Evolutionary conservation across 1,140 invertebrate genomes (phyloP), one percentile per base, ranked within the genome.

Genomic region (Solenopsis fugax): DNA sequence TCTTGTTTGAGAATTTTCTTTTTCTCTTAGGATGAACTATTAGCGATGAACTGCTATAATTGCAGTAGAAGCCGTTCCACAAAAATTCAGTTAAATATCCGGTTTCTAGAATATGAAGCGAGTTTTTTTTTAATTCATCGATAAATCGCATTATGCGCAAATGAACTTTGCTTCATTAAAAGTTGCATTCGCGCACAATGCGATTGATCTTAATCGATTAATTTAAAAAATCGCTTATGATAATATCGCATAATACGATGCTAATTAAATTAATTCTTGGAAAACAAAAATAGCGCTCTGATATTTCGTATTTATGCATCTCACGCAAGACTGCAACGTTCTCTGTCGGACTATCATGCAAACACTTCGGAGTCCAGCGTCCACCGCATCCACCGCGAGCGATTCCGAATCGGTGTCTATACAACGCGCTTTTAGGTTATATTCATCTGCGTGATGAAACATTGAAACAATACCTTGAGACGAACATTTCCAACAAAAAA

Each of bases 241-340:
- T 29, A 62, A 16, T 62, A 45, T 24, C 13, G 34, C 34, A 24
- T 21, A 45, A 56, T 18, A 29, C 9, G 13, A 21, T 41, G 9
- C n/a, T 29, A 62, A 24, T 80, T 60, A 45, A 37, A 45, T 60
- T 81, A 29, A 45, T 81, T 81, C 13, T 69, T 2, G 13, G 24
- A 69, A 41, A 41, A 69, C 6, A n/a, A 54, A 65, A 78, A 67
- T 18, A n/a, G 13, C 12, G 16, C 10, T 18, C 21, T 45, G 18
- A 41, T 4, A 78, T 65, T 52, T 41, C 16, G 34, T 29, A 16
- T 52, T 37, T 54, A 29, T 37, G 16, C 29, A 18, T 24, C 24
- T 58, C 4, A 18, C 80, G 67, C 41, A 5, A 34, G 62, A 84
- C 29, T 21, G 41, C 21, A 29, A 21, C 45, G 67, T 29, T 4